A percentile compares a stretch with the other conserved stretches of the same genome.
Evolutionary conservation across 2,888 invertebrate species (phyloP).

Genomic region (Epicampocera succincta): DNA sequence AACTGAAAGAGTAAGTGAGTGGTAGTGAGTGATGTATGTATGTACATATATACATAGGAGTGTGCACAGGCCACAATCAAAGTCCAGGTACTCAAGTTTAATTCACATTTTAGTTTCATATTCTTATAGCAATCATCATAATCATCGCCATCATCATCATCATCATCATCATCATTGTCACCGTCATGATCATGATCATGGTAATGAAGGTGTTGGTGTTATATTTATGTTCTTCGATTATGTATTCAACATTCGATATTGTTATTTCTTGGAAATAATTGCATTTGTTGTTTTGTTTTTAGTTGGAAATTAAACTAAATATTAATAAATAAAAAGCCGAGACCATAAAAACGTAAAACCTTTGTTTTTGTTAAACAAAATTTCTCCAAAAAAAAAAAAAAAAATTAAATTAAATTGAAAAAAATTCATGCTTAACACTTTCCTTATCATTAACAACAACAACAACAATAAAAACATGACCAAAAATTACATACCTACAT

Average conservation of each 20-base stretch:
- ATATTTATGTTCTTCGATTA: slow-evolving; percentile 69
- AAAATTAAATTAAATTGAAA: no score
- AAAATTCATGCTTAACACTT: slow-evolving; percentile 61
- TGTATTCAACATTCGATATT: slow-evolving; percentile 68
- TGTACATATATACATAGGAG: no score
- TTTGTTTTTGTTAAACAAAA: slow-evolving; percentile 26
- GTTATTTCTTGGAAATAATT: slow-evolving; percentile 67
- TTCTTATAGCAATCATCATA: slow-evolving; percentile 24
- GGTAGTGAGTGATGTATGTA: slow-evolving; percentile 3
- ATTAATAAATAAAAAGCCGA: slow-evolving; percentile 48
- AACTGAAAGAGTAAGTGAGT: slow-evolving; percentile 36
- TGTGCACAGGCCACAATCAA: slow-evolving; percentile 25
- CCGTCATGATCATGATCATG: slow-evolving; percentile 1
- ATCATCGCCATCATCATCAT: slow-evolving; percentile 6
- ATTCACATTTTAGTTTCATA: slow-evolving; percentile 47
- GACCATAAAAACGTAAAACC: slow-evolving; percentile 27
- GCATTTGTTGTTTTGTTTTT: slow-evolving; percentile 57
- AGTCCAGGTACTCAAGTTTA: slow-evolving; percentile 43
- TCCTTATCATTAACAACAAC: slow-evolving; percentile 50
- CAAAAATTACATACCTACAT: not conserved
- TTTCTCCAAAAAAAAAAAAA: slow-evolving; percentile 9
- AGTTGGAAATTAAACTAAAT: slow-evolving; percentile 68
- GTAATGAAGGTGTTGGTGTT: slow-evolving; percentile 62
- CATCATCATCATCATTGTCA: not conserved
- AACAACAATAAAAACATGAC: not conserved